These are phyloP conservation scores for Agapornis roseicollis DNA, from an alignment of 2,113 vertebrate genomes.

Conservation along the genomic window DNA sequence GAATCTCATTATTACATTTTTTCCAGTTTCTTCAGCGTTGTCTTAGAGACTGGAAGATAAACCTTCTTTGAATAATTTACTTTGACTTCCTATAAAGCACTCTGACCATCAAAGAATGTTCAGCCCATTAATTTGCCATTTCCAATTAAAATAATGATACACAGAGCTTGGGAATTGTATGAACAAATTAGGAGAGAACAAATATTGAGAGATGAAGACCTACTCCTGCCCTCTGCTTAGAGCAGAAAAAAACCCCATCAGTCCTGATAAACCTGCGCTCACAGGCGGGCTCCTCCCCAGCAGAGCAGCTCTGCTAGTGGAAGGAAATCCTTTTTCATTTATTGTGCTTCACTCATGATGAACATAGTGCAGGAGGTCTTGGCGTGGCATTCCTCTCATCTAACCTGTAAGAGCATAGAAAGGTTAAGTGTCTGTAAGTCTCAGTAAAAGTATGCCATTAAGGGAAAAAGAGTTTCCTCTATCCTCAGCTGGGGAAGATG, in stretches of 20 bases:
- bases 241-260: neutral
- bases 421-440: neutral
- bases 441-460: neutral
- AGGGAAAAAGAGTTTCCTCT: neutral
- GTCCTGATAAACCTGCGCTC: neutral
- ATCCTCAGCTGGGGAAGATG: neutral
- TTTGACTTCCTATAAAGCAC: neutral
- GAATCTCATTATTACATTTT: neutral
- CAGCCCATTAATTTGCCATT: neutral
- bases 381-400: neutral
- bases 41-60: neutral
- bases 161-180: neutral
- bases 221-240: neutral
- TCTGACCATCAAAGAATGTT: neutral
- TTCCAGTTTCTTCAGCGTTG: neutral
- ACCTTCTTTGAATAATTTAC: neutral
- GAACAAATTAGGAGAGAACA: constrained; percentile 11
- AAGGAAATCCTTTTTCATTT: neutral
- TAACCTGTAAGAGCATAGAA: neutral
- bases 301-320: neutral
- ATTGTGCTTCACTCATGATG: neutral
- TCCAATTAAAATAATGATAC: neutral
- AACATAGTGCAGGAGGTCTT: neutral
- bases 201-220: neutral
- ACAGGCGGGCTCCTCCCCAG: neutral